Base-by-base conservation (phyloP, 2,888 invertebrate species). In the Drepana falcataria region DNA sequence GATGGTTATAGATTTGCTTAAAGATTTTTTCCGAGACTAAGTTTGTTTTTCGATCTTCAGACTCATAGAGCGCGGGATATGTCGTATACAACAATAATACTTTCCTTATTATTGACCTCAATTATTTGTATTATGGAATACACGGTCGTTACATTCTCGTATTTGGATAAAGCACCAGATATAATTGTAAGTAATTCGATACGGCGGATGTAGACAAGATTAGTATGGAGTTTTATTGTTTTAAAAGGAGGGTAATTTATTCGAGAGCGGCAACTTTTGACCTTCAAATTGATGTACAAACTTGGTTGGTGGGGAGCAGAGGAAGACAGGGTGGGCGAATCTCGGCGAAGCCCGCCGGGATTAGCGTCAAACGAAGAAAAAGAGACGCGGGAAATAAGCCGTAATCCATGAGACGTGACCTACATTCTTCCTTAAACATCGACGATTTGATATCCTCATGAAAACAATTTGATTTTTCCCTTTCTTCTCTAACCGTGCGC, bases 331-430 rank as follows among this genome's bases (percentile, higher is more conserved):
- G 72, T 77, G 78, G 77, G 70, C 75, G 82, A 85, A 85, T 85
- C 84, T 83, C 79, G 71, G 79, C 81, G 77, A 77, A 81, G 75
- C 83, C 79, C 84, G 72, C 58, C 71, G 83, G 89, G 88, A 89
- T 88, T 87, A 87, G 79, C 85, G 85, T 83, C 88, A 86, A 87
- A 87, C 87, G 88, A 86, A 87, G 87, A 89, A 87, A 88, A 88
- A 87, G 86, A 81, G 86, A 83, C 83, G 84, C 85, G 80, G 81
- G 83, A 83, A 88, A 89, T 87, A 87, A 87, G 83, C 83, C 85
- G 83, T 88, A 89, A 89, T 89, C 88, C 88, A 79, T 66, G 80
- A 83, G 83, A 88, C 90, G 89, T 89, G 89, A 87, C 90, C 88
- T 79, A 87, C 85, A 89, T 89, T 83, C 81, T 75, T 82, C 73